These are phyloP conservation scores for Rhagium mordax DNA, from an alignment of 2,888 invertebrate species.

Conservation along the genomic window DNA sequence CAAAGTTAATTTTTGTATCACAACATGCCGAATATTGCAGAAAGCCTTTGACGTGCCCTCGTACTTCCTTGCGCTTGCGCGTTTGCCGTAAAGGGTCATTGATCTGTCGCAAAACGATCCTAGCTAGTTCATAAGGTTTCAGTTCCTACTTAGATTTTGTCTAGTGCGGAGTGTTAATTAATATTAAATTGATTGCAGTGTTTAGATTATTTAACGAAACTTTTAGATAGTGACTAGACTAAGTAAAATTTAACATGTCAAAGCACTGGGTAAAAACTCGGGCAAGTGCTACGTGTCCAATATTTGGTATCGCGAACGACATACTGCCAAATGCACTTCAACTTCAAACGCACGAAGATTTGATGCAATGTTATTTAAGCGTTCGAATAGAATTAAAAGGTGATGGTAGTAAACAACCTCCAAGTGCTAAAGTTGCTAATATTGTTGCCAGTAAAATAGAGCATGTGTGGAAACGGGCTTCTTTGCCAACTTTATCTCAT, in stretches of 20 bases:
- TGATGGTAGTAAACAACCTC: slow-evolving; percentile 12
- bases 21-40: too few relatives aligned
- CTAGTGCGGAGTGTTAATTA: not conserved
- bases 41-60: not conserved
- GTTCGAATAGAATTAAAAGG: slow-evolving; percentile 15
- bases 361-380: not conserved
- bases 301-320: not conserved
- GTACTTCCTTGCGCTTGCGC: not conserved
- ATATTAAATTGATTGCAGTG: slow-evolving; percentile 1
- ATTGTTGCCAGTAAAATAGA: slow-evolving; percentile 27
- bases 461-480: slow-evolving; percentile 22
- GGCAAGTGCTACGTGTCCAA: not conserved
- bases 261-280: not conserved
- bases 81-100: not conserved
- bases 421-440: slow-evolving; percentile 21
- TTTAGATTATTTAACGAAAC: not conserved
- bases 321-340: not conserved
- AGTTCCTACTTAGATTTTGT: not conserved
- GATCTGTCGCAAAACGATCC: not conserved
- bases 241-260: not conserved
- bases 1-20: too few relatives aligned
- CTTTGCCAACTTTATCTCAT: too few relatives aligned
- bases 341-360: slow-evolving; percentile 20
- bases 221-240: not conserved
- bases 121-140: not conserved